These are phyloP conservation scores for Erebia ligea DNA, from an alignment of 2,888 invertebrate genomes.

Conservation along the genomic window DNA sequence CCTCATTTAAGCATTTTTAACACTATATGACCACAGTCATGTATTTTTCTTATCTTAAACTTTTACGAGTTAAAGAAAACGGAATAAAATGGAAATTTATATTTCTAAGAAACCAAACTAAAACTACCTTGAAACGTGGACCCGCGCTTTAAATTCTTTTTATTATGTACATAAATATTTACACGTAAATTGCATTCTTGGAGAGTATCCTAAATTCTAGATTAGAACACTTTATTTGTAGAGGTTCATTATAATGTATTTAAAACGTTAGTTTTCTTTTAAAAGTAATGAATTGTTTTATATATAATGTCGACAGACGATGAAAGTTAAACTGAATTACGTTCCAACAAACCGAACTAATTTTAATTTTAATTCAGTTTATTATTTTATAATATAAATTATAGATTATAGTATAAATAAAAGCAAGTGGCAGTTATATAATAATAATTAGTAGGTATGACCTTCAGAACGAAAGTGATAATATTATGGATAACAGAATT, in stretches of 20 bases:
- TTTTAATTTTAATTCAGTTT: constrained; percentile 6
- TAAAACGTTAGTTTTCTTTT: constrained; percentile 2
- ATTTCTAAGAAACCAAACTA: neutral
- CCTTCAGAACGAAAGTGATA: constrained; percentile 20
- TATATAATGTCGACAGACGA: neutral
- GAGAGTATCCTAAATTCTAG: neutral
- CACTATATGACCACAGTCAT: neutral
- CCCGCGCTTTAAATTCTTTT: constrained; percentile 2
- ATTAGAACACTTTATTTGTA: neutral
- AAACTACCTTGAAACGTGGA: constrained; percentile 11
- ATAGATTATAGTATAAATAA: constrained; percentile 48
- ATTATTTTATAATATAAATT: too few relatives aligned
- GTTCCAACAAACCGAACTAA: neutral
- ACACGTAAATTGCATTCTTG: neutral
- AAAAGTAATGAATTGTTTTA: neutral
- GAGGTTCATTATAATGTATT: neutral
- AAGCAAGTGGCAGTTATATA: constrained; percentile 58
- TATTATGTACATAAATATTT: neutral
- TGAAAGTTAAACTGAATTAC: neutral
- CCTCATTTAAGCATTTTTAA: neutral
- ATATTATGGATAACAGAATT: neutral
- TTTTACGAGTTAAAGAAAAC: neutral
- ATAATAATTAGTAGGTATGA: neutral
- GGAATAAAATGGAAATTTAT: neutral
- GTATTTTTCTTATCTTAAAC: neutral